Evolutionary conservation across 1,140 invertebrate species (phyloP).

Genomic region (Microvelia longipes): DNA sequence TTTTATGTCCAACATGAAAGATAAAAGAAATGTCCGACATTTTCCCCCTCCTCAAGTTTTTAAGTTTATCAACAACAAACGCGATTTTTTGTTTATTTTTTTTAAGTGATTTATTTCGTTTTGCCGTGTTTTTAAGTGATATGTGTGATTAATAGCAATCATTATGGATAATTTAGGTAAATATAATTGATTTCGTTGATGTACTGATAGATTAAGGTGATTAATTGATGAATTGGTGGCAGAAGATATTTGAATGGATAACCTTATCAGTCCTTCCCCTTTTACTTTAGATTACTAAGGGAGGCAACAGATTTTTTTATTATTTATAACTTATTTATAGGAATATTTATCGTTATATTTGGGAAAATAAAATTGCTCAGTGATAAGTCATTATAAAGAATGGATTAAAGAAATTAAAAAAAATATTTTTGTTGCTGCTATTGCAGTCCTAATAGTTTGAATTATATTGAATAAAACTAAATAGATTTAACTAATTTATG

Average conservation of each 20-base stretch:
- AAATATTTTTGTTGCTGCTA: too few species aligned
- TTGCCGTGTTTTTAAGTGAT: neutral
- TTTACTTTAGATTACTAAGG: too few species aligned
- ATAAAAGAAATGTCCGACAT: neutral
- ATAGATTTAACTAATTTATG: too few species aligned
- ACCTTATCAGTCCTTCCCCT: neutral
- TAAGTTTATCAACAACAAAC: neutral
- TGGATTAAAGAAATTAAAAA: too few species aligned
- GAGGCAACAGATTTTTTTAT: too few species aligned
- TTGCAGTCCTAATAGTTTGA: too few species aligned
- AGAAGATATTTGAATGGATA: neutral
- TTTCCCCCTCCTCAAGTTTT: neutral
- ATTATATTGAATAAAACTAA: too few species aligned
- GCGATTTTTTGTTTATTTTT: neutral
- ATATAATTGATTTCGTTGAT: neutral
- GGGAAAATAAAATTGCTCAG: too few species aligned
- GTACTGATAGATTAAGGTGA: neutral
- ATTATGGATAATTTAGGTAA: neutral
- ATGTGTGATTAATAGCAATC: neutral
- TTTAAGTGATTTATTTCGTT: neutral
- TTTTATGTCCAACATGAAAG: neutral
- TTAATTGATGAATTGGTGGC: neutral
- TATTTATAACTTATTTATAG: too few species aligned
- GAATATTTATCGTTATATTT: too few species aligned
- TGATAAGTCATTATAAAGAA: too few species aligned